Percentiles rank a stretch among this genome's conserved stretches.
phyloP scores from a whole-genome alignment of 2,888 invertebrate genomes.

The Nycteola revayana region DNA sequence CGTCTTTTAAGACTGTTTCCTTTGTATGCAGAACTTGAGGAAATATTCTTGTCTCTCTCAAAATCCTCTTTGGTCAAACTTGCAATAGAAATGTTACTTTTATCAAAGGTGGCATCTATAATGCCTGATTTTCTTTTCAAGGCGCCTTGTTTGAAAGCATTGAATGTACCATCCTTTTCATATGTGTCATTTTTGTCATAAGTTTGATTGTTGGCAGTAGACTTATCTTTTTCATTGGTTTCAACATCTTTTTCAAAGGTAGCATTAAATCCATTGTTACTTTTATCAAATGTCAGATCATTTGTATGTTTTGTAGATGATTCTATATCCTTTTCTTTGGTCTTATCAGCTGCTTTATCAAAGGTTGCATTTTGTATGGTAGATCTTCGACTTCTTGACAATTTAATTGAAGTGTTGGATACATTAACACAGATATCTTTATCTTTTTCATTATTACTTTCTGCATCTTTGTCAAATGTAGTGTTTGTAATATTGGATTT shows the following conservation, averaged over 20 bases:
- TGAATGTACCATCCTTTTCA: constrained; percentile 25
- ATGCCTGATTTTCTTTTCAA: constrained; percentile 23
- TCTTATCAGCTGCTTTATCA: constrained; percentile 10
- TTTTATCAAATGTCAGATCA: constrained; percentile 18
- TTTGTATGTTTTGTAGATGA: background rate
- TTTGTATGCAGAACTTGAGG: constrained; percentile 16
- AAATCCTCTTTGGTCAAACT: constrained; percentile 14
- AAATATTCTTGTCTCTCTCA: constrained; percentile 19
- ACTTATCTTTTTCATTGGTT: background rate
- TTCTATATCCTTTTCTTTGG: constrained; percentile 14
- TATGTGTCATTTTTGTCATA: constrained; percentile 28
- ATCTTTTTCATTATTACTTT: no score
- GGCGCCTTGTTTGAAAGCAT: constrained; percentile 25
- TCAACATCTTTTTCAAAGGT: constrained; percentile 15
- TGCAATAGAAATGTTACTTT: constrained; percentile 12
- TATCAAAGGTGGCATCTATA: constrained; percentile 26
- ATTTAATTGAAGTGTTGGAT: constrained; percentile 8
- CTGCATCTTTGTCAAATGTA: constrained; percentile 14
- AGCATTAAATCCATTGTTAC: constrained; percentile 4
- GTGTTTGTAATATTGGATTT: constrained; percentile 15
- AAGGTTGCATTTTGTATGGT: background rate
- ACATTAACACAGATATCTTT: constrained; percentile 6
- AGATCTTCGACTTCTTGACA: constrained; percentile 3
- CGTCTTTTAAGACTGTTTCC: constrained; percentile 8
- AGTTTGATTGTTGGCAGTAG: constrained; percentile 16